Percentiles rank a stretch among this genome's conserved stretches.
Conservation (phyloP, 2,797 vertebrate genomes). For the Oceanodroma leucorhoa region DNA sequence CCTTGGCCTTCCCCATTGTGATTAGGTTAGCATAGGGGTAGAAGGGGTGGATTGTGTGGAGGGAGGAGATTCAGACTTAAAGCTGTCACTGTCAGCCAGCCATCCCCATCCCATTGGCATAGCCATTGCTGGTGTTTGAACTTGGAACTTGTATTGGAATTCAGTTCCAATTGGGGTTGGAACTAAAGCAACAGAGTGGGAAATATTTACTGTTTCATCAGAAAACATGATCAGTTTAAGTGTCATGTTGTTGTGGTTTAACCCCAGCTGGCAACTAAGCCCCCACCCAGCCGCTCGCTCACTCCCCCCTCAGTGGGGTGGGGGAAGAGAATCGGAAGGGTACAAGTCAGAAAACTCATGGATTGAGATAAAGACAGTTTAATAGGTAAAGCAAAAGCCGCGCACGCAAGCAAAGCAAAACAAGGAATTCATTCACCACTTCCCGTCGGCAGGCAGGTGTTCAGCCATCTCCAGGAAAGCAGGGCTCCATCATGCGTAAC, state of each 20-base stretch:
- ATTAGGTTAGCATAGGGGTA: neutral
- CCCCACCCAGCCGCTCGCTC: too few relatives aligned
- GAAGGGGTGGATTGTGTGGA: neutral
- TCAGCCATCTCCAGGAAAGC: too few relatives aligned
- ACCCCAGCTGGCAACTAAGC: too few relatives aligned
- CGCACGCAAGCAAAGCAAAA: too few relatives aligned
- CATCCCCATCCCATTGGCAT: neutral
- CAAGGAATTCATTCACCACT: too few relatives aligned
- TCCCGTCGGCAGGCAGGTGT: too few relatives aligned
- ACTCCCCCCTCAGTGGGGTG: too few relatives aligned
- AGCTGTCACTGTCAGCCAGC: neutral
- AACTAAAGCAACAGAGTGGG: neutral
- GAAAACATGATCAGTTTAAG: neutral
- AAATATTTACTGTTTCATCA: neutral
- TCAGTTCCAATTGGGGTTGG: neutral
- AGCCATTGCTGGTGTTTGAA: neutral
- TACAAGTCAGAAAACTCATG: too few relatives aligned
- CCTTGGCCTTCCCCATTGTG: neutral
- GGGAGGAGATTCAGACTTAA: neutral
- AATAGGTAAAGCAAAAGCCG: too few relatives aligned
- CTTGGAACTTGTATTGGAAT: neutral
- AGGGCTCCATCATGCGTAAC: too few relatives aligned
- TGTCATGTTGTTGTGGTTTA: neutral
- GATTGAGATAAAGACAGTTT: too few relatives aligned
- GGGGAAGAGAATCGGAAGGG: too few relatives aligned